Conservation (phyloP, 2,888 invertebrate species). For the Crossocerus cetratus region DNA sequence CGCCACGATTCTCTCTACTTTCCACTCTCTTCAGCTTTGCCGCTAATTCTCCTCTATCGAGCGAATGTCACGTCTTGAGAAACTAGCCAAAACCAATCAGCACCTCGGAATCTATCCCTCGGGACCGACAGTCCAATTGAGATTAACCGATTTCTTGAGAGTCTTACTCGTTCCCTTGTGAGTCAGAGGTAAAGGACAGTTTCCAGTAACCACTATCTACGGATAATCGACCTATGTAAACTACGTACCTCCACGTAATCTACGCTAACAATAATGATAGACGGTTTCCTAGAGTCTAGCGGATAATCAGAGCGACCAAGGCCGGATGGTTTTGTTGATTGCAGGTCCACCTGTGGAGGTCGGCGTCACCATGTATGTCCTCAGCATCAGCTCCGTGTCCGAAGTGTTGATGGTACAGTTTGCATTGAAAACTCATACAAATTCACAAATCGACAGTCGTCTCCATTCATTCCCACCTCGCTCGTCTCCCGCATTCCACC, state of each 20-base stretch:
- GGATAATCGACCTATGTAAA: conserved; percentile 26
- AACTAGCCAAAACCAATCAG: no score
- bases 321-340: conserved; percentile 79
- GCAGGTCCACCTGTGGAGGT: conserved; percentile 98
- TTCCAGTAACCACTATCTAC: conserved; percentile 31
- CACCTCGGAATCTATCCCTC: no score
- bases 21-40: not conserved
- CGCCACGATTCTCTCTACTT: not conserved
- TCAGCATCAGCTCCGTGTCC: conserved; percentile 98
- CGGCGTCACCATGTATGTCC: conserved; percentile 98
- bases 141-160: not conserved
- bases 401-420: conserved; percentile 96
- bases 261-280: conserved; percentile 23
- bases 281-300: conserved; percentile 53
- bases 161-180: conserved; percentile 22
- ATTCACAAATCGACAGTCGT: conserved; percentile 65
- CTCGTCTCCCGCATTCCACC: not conserved
- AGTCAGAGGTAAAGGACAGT: conserved; percentile 47
- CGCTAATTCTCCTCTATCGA: no score
- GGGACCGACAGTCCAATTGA: no score
- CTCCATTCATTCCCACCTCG: conserved; percentile 43
- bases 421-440: conserved; percentile 69
- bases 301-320: conserved; percentile 69
- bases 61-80: no score
- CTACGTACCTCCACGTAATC: conserved; percentile 1